These are phyloP conservation scores for Diacarnus erythraeanus DNA, from an alignment of 37 sponge, comb jelly and placozoan genomes.

Conservation along the genomic window DNA sequence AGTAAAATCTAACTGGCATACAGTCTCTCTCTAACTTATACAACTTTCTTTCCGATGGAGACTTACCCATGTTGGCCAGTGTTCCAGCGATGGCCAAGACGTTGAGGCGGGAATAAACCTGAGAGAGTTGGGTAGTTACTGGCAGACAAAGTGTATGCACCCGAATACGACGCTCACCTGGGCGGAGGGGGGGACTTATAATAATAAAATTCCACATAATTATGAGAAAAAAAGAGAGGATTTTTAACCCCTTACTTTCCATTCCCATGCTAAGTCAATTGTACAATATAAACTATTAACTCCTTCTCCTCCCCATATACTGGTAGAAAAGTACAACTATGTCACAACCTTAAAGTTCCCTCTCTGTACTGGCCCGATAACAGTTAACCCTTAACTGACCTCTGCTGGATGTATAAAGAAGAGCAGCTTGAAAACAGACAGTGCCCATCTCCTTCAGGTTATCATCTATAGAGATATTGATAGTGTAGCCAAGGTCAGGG, in stretches of 20 bases:
- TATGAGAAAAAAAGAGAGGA: not conserved
- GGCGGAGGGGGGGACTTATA: not conserved
- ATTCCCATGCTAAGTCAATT: too few species aligned
- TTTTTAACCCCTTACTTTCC: too few species aligned
- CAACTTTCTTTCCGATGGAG: too few species aligned
- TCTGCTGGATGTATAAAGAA: constrained; percentile 86
- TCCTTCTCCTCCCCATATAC: too few species aligned
- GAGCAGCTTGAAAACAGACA: constrained; percentile 91
- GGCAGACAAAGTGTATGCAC: constrained; percentile 93
- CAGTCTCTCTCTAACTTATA: too few species aligned
- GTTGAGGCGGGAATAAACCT: constrained; percentile 81
- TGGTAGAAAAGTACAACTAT: too few species aligned
- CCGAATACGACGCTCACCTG: constrained; percentile 92
- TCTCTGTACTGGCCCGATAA: not conserved
- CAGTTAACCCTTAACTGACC: constrained; percentile 33
- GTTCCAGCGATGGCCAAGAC: constrained; percentile 69
- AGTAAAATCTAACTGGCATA: too few species aligned
- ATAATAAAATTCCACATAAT: not conserved
- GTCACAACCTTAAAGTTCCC: too few species aligned
- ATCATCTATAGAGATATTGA: constrained; percentile 93
- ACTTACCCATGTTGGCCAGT: constrained; percentile 95
- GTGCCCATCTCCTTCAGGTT: constrained; percentile 75
- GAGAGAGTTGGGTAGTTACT: constrained; percentile 65
- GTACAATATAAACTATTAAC: not conserved
- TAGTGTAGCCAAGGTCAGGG: constrained; percentile 89